Evolutionary conservation across 2,113 vertebrate species (phyloP).

Genomic region (Hyaena hyaena): DNA sequence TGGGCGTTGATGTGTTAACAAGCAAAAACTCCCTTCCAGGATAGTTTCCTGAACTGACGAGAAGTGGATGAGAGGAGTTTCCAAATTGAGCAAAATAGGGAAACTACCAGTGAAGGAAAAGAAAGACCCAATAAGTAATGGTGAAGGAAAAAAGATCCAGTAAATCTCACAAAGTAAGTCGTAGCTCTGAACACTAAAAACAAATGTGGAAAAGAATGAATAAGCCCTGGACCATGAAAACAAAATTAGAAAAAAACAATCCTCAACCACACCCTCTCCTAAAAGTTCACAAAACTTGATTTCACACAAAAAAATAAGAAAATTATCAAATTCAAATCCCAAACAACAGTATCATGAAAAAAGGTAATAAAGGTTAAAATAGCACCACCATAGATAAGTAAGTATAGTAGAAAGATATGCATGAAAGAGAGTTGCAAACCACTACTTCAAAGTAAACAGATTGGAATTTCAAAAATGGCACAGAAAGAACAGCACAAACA

Average conservation of each 20-base stretch:
- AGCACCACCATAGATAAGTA: neutral
- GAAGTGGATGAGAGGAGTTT: neutral
- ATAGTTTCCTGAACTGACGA: neutral
- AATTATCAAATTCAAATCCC: neutral
- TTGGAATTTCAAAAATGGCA: neutral
- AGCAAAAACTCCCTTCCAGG: neutral
- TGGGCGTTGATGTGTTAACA: neutral
- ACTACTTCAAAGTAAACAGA: neutral
- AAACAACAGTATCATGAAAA: neutral
- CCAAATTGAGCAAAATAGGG: neutral
- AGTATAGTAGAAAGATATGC: neutral
- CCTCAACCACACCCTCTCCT: neutral
- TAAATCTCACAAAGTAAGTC: neutral
- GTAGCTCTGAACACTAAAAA: neutral
- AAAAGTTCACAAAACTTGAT: neutral
- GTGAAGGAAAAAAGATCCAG: neutral
- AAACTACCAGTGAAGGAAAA: neutral
- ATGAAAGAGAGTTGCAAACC: neutral
- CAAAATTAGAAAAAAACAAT: neutral
- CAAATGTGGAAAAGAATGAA: neutral
- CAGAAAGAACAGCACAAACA: neutral
- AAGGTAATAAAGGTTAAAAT: neutral
- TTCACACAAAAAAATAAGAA: neutral
- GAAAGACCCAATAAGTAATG: neutral
- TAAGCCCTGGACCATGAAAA: neutral